Base-by-base conservation (phyloP, 1,140 invertebrate species). In the Euglossa dilemma region DNA sequence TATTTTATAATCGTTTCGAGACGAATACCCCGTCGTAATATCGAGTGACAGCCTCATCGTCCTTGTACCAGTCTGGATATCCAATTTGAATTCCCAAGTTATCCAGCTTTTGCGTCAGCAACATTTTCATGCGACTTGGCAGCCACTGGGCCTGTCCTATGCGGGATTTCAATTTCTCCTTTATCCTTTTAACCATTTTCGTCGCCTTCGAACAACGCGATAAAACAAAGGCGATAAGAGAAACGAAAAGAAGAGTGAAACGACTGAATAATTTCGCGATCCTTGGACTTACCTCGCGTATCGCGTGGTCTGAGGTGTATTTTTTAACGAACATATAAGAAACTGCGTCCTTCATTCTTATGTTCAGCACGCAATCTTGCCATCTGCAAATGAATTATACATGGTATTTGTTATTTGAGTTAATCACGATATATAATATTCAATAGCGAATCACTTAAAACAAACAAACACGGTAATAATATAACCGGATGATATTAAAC, bases 11-110 rank as follows among this genome's bases (percentile, higher is more conserved):
- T 23, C 25, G 1, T 0, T 43, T 50, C 70, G 0, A 83, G 85
- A 94, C 20, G 12, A 93, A 50, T 94, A 94, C 87, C 76, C 91
- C 91, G 71, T 86, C 74, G 84, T 94, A 94, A 80, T 91, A 93
- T 20, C 86, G 71, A 56, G 95, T 93, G 14, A 97, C 85, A 63
- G 93, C 93, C 6, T 94, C 93, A 47, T 94, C 91, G 88, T 97
- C 95, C 6, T 94, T 90, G 50, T 96, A 95, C 92, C 95, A 96
- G 52, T 96, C 94, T 16, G 96, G 96, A 90, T 96, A 97, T 36
- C 96, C 97, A 85, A 97, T 95, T 85, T 96, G 95, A 72, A 95
- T 93, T 43, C 92, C 93, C 91, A 97, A 96, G 45, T 92, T 84
- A n/a, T 93, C 84, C 16, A 94, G 94, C 93, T 97, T 97, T 59